Evolutionary conservation across 1,140 invertebrate species (phyloP).

Genomic region (Conus ventricosus): DNA sequence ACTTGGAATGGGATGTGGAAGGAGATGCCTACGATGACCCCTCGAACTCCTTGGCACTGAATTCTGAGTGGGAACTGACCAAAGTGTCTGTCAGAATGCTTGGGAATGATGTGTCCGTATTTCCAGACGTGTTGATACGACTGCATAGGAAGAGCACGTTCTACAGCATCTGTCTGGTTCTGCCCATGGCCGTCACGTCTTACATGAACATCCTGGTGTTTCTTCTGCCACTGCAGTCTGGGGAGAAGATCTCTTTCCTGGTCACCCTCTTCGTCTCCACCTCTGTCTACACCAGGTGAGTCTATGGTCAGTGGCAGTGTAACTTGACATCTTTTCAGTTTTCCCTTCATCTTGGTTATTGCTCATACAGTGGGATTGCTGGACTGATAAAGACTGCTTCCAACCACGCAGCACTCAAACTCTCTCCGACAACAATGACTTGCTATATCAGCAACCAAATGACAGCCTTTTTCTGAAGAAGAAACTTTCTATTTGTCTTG

Average conservation of each 20-base stretch:
- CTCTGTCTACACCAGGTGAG: slow-evolving; percentile 39
- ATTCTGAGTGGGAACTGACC: slow-evolving; percentile 71
- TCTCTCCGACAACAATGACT: no score
- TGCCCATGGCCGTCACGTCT: slow-evolving; percentile 38
- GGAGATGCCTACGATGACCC: neutral
- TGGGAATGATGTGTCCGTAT: neutral
- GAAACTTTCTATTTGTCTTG: no score
- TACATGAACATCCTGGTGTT: slow-evolving; percentile 45
- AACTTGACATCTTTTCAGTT: no score
- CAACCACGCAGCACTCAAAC: no score
- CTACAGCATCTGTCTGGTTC: slow-evolving; percentile 38
- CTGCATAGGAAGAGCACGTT: slow-evolving; percentile 35
- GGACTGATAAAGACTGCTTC: no score
- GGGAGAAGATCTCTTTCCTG: slow-evolving; percentile 47
- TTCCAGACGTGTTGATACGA: neutral
- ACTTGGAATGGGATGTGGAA: neutral
- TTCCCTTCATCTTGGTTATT: no score
- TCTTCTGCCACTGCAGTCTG: slow-evolving; percentile 41
- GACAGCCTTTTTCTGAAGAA: no score
- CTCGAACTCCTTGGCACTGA: neutral
- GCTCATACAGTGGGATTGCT: no score
- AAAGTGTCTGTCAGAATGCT: slow-evolving; percentile 30
- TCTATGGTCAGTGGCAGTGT: no score
- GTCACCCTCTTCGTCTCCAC: slow-evolving; percentile 48
- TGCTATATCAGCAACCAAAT: no score